phyloP scores from a whole-genome alignment of 2,888 invertebrate genomes.

The Frankliniella intonsa region DNA sequence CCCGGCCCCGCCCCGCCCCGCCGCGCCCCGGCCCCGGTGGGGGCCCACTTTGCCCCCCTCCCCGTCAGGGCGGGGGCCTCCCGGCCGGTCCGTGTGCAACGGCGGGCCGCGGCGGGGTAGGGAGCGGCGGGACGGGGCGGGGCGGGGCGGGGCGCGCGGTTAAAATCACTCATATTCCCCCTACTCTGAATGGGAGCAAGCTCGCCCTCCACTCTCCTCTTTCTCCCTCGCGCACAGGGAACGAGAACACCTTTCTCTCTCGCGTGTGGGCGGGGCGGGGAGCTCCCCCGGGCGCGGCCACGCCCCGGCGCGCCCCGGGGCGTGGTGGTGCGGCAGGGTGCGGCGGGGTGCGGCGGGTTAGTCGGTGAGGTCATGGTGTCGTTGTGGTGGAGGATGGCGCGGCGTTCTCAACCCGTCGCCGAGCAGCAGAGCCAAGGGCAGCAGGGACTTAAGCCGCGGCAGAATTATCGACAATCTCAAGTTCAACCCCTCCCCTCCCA shows the following conservation, averaged over 20 bases:
- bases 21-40: neutral
- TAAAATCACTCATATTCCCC: conserved; percentile 25
- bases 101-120: neutral
- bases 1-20: neutral
- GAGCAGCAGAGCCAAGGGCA: too few relatives aligned
- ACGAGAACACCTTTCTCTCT: too few relatives aligned
- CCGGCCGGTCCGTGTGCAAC: conserved; percentile 1
- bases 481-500: too few relatives aligned
- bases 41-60: neutral
- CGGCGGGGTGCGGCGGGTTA: too few relatives aligned
- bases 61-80: neutral
- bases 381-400: neutral
- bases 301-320: too few relatives aligned
- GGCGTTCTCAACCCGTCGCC: neutral
- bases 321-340: neutral
- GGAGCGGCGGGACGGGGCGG: neutral
- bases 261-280: too few relatives aligned
- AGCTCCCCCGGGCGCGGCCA: too few relatives aligned
- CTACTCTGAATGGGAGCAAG: neutral
- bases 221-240: conserved; percentile 31
- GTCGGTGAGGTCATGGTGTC: neutral
- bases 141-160: neutral
- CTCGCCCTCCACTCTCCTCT: conserved; percentile 32
- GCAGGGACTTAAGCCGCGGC: too few relatives aligned
- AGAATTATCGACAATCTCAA: too few relatives aligned